Conservation (phyloP, 2,113 vertebrate genomes). For the Dipodomys ordii region DNA sequence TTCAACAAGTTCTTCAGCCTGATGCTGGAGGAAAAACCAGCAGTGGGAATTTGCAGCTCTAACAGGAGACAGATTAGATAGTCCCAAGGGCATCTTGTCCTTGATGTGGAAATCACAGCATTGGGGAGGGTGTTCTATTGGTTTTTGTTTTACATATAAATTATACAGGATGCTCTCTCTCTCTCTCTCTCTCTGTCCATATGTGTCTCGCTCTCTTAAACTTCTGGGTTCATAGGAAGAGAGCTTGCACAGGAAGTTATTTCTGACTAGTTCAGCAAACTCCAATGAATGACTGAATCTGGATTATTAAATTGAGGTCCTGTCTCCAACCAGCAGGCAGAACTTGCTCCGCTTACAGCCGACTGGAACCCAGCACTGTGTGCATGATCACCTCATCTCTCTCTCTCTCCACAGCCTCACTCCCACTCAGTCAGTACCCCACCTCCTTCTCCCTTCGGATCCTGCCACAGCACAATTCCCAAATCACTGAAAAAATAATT, state of each 20-base stretch:
- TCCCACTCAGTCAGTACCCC: not conserved
- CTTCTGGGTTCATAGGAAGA: not conserved
- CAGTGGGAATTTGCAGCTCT: not conserved
- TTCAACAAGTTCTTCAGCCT: not conserved
- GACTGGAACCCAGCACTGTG: not conserved
- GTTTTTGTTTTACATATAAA: not conserved
- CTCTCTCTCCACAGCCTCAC: not conserved
- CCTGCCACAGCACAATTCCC: constrained; percentile 52
- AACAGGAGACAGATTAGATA: not conserved
- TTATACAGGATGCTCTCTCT: not conserved
- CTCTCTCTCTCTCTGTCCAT: not conserved
- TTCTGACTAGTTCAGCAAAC: not conserved
- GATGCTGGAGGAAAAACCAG: not conserved
- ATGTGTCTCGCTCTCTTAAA: not conserved
- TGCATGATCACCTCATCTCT: not conserved
- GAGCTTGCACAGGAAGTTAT: not conserved
- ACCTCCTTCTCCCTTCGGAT: not conserved
- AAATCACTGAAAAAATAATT: constrained; percentile 57
- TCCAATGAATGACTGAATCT: not conserved
- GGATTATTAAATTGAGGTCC: not conserved
- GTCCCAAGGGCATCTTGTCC: not conserved
- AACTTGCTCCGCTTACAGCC: not conserved
- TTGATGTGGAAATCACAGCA: not conserved
- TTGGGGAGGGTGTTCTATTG: not conserved
- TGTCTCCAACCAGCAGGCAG: not conserved